Base-by-base conservation (phyloP, 2,888 invertebrate genomes). In the Galeruca laticollis region DNA sequence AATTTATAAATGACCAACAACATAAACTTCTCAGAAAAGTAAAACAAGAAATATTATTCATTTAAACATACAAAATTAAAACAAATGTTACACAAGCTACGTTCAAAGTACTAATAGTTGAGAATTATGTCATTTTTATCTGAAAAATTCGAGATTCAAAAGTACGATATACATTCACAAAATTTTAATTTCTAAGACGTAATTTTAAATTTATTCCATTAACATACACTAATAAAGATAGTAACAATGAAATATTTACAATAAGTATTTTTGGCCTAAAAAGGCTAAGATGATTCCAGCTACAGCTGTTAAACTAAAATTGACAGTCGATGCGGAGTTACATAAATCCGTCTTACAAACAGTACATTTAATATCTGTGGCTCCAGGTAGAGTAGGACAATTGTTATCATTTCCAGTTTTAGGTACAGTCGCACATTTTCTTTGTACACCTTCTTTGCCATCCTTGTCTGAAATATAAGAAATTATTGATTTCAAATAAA, bases 291-390 rank as follows among this genome's bases (percentile, higher is more conserved):
- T 5, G 18, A 72, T 40, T 59, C 70, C 70, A 47, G 69, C 59
- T 3, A 69, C 11, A 11, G 70, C 69, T 1, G 61, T 52, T 26
- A 72, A 56, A 43, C 70, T 74, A 13, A 69, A 61, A 43, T 26
- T 69, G 40, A 72, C 33, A 13, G 59, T 64, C 6, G 57, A 18
- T 9, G 74, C 68, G 2, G 72, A 70, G 67, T 74, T 74, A 56
- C 74, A 74, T 4, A 74, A 37, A 31, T 74, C 72, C 2, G 65
- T 35, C 13, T 63, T 69, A 35, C 74, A 74, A 18, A 62, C 51
- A 1, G 67, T 60, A 40, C 74, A 74, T 31, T 59, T 52, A 5
- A 61, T 15, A 26, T 72, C 74, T 10, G 56, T 63, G 8, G 57
- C 61, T 51, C 62, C 70, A 33, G 56, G 64, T 13, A 54, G 18